Base-by-base conservation (phyloP, 2,113 vertebrate species). In the Propithecus coquereli region DNA sequence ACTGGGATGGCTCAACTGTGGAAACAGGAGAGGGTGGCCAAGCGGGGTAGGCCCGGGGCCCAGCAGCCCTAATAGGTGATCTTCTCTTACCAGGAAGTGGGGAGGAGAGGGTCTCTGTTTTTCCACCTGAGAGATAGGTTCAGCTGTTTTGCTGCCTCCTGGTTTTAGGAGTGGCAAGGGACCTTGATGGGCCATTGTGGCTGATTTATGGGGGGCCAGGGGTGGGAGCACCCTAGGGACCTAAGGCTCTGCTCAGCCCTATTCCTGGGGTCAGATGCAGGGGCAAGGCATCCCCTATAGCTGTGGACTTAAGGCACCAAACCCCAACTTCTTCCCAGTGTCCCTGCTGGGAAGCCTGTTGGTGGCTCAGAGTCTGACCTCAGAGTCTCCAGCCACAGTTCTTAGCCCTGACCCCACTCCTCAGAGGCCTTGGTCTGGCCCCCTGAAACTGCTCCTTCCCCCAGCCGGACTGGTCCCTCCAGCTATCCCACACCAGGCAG, bases 381-480 rank as follows among this genome's bases (percentile, higher is more conserved):
- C 50, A 52, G 47, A 6, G 34, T 76, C 84, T 80, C 59, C 54
- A 95, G 79, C 16, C 32, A 23, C 25, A 61, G 52, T 90, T 87
- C 61, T 52, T 40, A 86, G 77, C 6, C 52, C 54, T 27, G 1
- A 95, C 50, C 13, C 70, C 2, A 40, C 43, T 81, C 32, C 68
- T 71, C 57, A 66, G 77, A 70, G 79, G 65, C 11, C 14, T 50
- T 45, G 61, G 3, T 4, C 73, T 79, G 20, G 1, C 6, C 25
- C 12, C 7, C 1, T 43, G 63, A 0, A n/a, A 59, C 92, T 96
- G 74, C 94, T 95, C 94, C 95, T 96, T 74, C 94, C 83, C 68
- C 91, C 12, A 73, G 79, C 71, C 90, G 5, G 16, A 94, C 96
- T 0, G 3, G 97, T 98, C 97, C 91, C 96, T 97, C 97, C 76